Evolutionary conservation across 1,140 invertebrate species (phyloP), one percentile per base, ranked within the genome.

Genomic region (Ridgeia piscesae): DNA sequence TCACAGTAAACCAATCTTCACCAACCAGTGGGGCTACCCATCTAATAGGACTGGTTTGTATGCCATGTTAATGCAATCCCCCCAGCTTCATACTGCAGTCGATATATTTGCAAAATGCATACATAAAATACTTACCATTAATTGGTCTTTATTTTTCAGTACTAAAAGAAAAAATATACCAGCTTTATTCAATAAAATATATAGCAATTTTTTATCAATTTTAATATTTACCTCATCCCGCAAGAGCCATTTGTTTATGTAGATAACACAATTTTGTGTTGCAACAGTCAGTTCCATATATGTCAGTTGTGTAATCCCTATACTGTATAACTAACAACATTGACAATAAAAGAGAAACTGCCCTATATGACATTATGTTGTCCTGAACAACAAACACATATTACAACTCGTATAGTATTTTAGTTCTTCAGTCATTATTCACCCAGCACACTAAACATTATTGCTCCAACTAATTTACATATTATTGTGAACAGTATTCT

Each of bases 101-200:
- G n/a, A n/a, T n/a, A n/a, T n/a, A n/a, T n/a, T 34, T 91, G 27
- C 33, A 6, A 58, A 14, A 92, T 31, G 35, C 31, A 92, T 34
- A 58, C 35, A 91, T 50, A 77, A 77, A 77, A 77, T 77, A 93
- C 94, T 93, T 93, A 94, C 94, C 94, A 95, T 94, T 34, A 94
- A 91, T 33, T 94, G 93, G 33, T 94, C 94, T 92, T 94, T 94
- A 91, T 94, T 95, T 89, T 93, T 93, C 21, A 95, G 92, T 35
- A 94, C 94, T 94, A 93, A 92, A 93, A 94, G 9, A 88, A 34
- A 92, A 93, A 90, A 91, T 91, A 58, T n/a, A 92, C 89, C 2
- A 88, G 42, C 31, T 89, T 33, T 42, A 33, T 50, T 91, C 89
- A 4, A 50, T 91, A 21, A 48, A 35, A 35, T 42, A 21, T 21